Percentiles rank a stretch among this genome's conserved stretches.
Evolutionary conservation across 2,797 vertebrate genomes (phyloP).

Genomic region (Pseudochaenichthys georgianus): DNA sequence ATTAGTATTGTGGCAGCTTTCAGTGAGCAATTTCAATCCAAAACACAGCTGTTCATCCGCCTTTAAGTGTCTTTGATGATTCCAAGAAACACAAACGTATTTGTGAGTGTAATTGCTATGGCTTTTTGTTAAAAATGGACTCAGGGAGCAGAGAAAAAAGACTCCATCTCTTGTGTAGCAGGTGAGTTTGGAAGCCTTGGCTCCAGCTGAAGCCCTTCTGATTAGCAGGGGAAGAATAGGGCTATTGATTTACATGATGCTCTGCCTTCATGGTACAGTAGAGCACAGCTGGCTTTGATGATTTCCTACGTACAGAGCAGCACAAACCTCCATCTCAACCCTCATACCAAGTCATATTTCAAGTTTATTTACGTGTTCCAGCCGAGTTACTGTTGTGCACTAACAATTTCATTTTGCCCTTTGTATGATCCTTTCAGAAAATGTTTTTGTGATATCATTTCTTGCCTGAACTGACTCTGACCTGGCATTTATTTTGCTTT

Average conservation of each 20-base stretch:
- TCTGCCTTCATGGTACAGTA: constrained; percentile 50
- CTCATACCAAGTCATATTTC: constrained; percentile 30
- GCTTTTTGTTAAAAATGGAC: constrained; percentile 50
- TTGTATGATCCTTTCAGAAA: constrained; percentile 5
- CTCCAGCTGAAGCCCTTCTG: constrained; percentile 59
- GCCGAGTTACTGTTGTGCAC: background rate
- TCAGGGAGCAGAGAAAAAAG: background rate
- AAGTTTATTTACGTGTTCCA: constrained; percentile 10
- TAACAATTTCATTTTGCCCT: constrained; percentile 11
- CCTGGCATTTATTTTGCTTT: constrained; percentile 15
- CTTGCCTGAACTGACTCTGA: constrained; percentile 21
- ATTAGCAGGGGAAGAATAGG: constrained; percentile 53
- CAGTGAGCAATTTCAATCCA: constrained; percentile 29
- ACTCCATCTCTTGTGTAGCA: constrained; percentile 38
- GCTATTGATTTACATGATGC: constrained; percentile 57
- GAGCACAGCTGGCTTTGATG: constrained; percentile 53
- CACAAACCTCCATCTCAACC: constrained; percentile 11
- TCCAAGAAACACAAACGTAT: constrained; percentile 52
- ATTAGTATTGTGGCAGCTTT: constrained; percentile 30
- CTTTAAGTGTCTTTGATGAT: constrained; percentile 43
- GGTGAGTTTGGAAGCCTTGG: constrained; percentile 45
- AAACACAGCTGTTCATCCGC: constrained; percentile 58
- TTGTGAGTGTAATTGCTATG: constrained; percentile 53
- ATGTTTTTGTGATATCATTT: constrained; percentile 8
- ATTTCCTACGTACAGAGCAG: constrained; percentile 32